Evolutionary conservation across 2,888 invertebrate genomes (phyloP).

Genomic region (Timema cristinae): DNA sequence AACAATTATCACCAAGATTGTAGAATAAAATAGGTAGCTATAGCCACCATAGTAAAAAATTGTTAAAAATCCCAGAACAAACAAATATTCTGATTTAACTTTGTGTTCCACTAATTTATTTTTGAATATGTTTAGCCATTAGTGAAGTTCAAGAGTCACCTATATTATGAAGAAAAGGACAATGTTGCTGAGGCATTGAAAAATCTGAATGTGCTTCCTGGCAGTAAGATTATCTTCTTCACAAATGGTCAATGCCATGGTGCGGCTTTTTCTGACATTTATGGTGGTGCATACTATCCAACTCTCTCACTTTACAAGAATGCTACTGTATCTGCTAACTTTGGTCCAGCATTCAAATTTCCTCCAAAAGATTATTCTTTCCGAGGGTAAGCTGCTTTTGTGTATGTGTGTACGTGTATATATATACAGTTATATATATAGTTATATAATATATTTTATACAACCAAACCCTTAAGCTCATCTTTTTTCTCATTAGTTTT

Average conservation of each 20-base stretch:
- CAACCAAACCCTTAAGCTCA: too few species aligned
- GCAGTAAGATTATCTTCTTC: slow-evolving; percentile 82
- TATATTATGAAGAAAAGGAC: slow-evolving; percentile 98
- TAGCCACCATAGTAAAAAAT: too few species aligned
- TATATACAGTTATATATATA: too few species aligned
- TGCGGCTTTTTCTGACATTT: slow-evolving; percentile 79
- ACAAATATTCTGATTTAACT: too few species aligned
- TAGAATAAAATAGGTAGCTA: too few species aligned
- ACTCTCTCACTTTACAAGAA: slow-evolving; percentile 89
- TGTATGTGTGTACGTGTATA: too few species aligned
- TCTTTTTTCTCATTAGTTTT: too few species aligned
- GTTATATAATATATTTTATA: too few species aligned
- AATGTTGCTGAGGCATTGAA: slow-evolving; percentile 83
- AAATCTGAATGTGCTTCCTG: slow-evolving; percentile 65
- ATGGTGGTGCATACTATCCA: slow-evolving; percentile 90
- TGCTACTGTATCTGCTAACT: slow-evolving; percentile 88
- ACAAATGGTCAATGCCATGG: slow-evolving; percentile 92
- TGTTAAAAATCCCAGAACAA: too few species aligned
- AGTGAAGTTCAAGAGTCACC: slow-evolving; percentile 96
- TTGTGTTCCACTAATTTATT: too few species aligned
- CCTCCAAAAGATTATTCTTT: slow-evolving; percentile 65
- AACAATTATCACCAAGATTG: too few species aligned
- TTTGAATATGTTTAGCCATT: slow-evolving; percentile 54
- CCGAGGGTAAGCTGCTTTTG: slow-evolving; percentile 49
- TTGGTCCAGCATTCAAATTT: slow-evolving; percentile 91